phyloP scores from a whole-genome alignment of 2,797 vertebrate genomes.

The Enteromius fasciolatus region DNA sequence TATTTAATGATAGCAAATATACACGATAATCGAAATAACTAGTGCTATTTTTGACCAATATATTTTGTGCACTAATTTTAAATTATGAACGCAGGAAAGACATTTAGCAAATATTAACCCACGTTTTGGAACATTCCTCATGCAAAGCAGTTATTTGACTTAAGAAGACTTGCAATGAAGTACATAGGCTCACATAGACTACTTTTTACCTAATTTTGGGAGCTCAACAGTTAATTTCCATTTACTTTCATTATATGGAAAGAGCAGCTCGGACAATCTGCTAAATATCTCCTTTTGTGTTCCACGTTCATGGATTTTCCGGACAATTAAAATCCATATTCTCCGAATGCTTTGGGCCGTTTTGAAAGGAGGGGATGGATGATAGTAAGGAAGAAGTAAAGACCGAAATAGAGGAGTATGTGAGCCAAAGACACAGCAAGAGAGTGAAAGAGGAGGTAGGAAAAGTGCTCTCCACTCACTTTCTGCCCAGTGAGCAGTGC shows the following conservation, averaged over 20 bases:
- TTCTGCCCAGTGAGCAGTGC: constrained; percentile 60
- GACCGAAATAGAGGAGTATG: constrained; percentile 15
- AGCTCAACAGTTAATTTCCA: neutral
- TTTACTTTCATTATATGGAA: neutral
- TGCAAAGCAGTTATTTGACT: neutral
- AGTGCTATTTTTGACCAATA: neutral
- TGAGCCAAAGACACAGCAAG: constrained; percentile 10
- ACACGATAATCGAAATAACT: neutral
- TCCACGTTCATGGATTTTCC: neutral
- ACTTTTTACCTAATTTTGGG: neutral
- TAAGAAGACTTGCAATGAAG: neutral
- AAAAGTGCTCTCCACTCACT: constrained; percentile 64
- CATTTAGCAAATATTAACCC: neutral
- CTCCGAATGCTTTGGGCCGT: neutral
- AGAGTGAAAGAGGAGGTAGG: constrained; percentile 23
- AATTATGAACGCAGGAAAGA: neutral
- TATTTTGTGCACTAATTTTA: neutral
- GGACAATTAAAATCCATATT: constrained; percentile 58
- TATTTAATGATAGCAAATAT: neutral
- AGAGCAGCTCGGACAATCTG: constrained; percentile 4
- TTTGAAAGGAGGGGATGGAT: constrained; percentile 18
- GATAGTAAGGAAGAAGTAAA: neutral
- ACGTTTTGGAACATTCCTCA: neutral
- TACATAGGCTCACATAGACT: neutral
- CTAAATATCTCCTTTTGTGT: constrained; percentile 18